phyloP scores from a whole-genome alignment of 1,140 invertebrate species.

The Sitodiplosis mosellana region DNA sequence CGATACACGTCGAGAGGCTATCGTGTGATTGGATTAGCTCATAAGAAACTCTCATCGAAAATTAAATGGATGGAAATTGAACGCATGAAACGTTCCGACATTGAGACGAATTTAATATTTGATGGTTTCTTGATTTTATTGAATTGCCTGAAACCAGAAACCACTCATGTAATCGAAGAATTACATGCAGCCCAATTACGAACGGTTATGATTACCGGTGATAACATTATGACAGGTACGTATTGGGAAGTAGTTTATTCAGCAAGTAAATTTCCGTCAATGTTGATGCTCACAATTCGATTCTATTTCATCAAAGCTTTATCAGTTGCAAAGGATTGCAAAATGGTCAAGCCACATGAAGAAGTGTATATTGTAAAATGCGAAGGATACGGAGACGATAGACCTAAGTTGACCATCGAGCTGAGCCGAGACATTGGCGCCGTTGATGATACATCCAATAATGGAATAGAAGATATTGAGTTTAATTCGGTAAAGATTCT shows the following conservation, averaged over 20 bases:
- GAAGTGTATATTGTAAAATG: slow-evolving; percentile 28
- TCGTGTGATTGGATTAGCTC: slow-evolving; percentile 70
- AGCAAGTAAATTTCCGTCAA: too few relatives aligned
- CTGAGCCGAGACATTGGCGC: slow-evolving; percentile 15
- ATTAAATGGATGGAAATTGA: slow-evolving; percentile 40
- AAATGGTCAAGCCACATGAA: slow-evolving; percentile 58
- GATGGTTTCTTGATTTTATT: slow-evolving; percentile 77
- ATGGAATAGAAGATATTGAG: too few relatives aligned
- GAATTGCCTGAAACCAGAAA: slow-evolving; percentile 76
- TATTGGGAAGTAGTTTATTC: too few relatives aligned
- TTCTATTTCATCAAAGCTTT: too few relatives aligned
- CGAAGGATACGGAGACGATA: slow-evolving; percentile 1
- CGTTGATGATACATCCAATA: slow-evolving; percentile 14
- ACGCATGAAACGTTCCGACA: slow-evolving; percentile 34
- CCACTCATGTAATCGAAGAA: slow-evolving; percentile 50
- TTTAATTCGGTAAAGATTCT: too few relatives aligned
- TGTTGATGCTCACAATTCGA: too few relatives aligned
- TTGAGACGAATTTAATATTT: slow-evolving; percentile 68
- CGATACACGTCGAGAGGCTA: slow-evolving; percentile 74
- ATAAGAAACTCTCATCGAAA: slow-evolving; percentile 39
- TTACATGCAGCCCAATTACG: slow-evolving; percentile 66
- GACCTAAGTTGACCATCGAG: slow-evolving; percentile 13
- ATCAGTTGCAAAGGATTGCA: slow-evolving; percentile 78
- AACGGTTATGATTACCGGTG: slow-evolving; percentile 86
- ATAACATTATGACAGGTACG: slow-evolving; percentile 87